A percentile compares a stretch with the other conserved stretches of the same genome.
These are phyloP conservation scores for Coptodon rendalli DNA, from an alignment of 2,113 vertebrate species.

Conservation along the genomic window DNA sequence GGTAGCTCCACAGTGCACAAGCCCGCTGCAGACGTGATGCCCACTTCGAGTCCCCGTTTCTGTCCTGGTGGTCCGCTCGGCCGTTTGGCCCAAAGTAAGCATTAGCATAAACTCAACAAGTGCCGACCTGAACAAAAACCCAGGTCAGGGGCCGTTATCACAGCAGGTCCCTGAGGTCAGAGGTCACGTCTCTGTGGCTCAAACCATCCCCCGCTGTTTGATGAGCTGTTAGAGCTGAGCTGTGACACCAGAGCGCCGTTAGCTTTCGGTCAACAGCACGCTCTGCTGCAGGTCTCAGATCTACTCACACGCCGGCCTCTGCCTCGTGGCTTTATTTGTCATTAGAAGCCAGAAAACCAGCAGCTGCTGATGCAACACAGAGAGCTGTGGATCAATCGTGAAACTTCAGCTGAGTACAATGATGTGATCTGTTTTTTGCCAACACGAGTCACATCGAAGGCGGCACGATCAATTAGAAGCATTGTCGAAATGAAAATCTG, in stretches of 20 bases:
- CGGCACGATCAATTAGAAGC: neutral
- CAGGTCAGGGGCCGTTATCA: constrained; percentile 4
- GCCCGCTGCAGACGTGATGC: neutral
- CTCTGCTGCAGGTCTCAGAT: neutral
- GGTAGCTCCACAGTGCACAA: neutral
- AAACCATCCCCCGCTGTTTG: neutral
- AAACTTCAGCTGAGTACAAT: neutral
- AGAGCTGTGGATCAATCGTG: neutral
- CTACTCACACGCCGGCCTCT: neutral
- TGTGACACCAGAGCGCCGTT: neutral
- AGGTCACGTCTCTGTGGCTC: neutral
- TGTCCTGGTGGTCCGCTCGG: neutral
- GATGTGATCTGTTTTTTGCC: neutral
- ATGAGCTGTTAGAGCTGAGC: neutral
- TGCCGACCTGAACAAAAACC: constrained; percentile 1
- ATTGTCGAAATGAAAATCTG: neutral
- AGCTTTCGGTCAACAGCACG: neutral
- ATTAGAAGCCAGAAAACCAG: neutral
- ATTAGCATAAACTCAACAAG: constrained; percentile 26
- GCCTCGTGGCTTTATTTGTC: neutral
- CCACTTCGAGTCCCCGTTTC: neutral
- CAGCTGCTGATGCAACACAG: neutral
- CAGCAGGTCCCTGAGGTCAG: constrained; percentile 15
- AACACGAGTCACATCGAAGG: neutral
- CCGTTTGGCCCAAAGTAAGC: neutral